phyloP scores from a whole-genome alignment of 2,888 invertebrate genomes.

The Cheiracanthium punctorium region DNA sequence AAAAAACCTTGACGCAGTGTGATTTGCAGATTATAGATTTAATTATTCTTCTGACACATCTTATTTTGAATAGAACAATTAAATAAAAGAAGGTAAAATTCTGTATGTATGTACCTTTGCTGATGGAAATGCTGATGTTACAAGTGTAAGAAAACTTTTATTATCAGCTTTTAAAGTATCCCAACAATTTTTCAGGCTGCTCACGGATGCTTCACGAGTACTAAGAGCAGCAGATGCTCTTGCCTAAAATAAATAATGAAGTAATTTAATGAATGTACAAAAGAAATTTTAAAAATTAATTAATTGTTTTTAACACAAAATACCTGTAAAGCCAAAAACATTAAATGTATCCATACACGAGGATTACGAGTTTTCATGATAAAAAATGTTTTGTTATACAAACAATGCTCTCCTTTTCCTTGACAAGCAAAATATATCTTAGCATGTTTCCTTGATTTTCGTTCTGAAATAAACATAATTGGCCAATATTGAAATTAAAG shows the following conservation, averaged over 20 bases:
- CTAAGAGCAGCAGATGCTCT: constrained; percentile 86
- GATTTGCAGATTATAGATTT: too few relatives aligned
- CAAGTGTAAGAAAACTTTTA: constrained; percentile 90
- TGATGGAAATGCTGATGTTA: constrained; percentile 95
- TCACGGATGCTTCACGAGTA: constrained; percentile 87
- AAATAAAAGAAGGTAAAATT: too few relatives aligned
- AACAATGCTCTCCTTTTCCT: constrained; percentile 85
- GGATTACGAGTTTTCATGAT: constrained; percentile 82
- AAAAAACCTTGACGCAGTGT: not conserved
- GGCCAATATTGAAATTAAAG: too few relatives aligned
- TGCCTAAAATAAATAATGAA: constrained; percentile 78
- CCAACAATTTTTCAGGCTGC: constrained; percentile 93
- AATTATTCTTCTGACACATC: too few relatives aligned
- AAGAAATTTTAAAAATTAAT: not conserved
- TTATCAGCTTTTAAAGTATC: constrained; percentile 94
- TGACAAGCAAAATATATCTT: constrained; percentile 93
- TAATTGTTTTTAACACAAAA: constrained; percentile 7
- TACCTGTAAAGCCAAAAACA: constrained; percentile 93
- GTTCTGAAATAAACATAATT: constrained; percentile 79
- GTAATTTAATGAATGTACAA: constrained; percentile 11
- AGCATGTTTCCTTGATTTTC: constrained; percentile 89
- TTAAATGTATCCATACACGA: constrained; percentile 94
- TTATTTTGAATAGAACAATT: too few relatives aligned
- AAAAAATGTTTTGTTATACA: constrained; percentile 81
- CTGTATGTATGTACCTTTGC: constrained; percentile 81